A percentile compares a stretch with the other conserved stretches of the same genome.
These are phyloP conservation scores for Procavia capensis DNA, from an alignment of 2,113 vertebrate species.

Conservation along the genomic window DNA sequence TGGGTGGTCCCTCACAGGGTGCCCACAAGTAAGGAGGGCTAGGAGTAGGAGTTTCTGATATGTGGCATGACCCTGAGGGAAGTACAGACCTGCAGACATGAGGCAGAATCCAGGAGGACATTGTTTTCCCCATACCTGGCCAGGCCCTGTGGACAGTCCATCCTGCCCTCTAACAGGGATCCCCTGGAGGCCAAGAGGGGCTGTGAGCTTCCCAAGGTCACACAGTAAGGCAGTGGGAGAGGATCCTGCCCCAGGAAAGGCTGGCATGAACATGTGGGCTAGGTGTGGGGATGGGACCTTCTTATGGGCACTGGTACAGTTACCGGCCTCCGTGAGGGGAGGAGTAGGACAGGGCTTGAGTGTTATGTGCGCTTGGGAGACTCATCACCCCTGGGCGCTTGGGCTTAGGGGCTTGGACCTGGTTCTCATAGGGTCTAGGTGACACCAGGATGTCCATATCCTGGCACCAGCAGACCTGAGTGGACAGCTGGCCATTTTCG, in stretches of 20 bases:
- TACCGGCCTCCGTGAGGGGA: neutral
- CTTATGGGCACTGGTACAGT: neutral
- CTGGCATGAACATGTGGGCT: neutral
- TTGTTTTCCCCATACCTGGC: neutral
- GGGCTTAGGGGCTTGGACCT: too few species aligned
- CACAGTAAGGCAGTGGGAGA: neutral
- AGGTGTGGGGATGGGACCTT: too few species aligned
- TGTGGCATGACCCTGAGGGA: neutral
- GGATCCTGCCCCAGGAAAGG: neutral
- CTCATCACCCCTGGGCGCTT: too few species aligned
- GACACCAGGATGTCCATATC: too few species aligned
- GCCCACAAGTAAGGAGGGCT: neutral
- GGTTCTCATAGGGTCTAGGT: too few species aligned
- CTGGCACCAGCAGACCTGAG: neutral
- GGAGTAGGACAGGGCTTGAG: neutral
- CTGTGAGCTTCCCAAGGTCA: neutral
- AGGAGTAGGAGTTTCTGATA: neutral
- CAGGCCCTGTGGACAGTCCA: neutral
- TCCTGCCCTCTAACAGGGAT: neutral
- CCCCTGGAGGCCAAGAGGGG: neutral
- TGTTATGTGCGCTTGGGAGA: too few species aligned
- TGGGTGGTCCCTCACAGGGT: too few species aligned
- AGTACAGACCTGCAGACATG: neutral
- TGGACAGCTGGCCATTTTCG: neutral
- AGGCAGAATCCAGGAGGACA: neutral